Evolutionary conservation across 2,888 invertebrate genomes (phyloP).

Genomic region (Papilio demoleus): DNA sequence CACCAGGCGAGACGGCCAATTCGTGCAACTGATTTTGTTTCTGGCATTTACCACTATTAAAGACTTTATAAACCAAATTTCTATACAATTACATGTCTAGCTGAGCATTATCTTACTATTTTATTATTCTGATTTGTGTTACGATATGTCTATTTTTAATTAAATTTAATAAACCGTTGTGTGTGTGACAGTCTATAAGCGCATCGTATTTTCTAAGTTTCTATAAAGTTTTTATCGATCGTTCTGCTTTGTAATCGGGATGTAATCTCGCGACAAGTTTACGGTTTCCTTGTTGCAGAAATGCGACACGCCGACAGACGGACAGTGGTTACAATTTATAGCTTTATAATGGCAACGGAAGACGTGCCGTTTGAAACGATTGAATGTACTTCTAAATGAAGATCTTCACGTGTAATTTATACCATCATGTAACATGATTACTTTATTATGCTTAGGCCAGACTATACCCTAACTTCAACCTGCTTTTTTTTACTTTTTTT

Average conservation of each 20-base stretch:
- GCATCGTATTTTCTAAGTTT: slow-evolving; percentile 74
- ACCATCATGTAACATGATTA: not conserved
- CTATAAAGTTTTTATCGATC: slow-evolving; percentile 38
- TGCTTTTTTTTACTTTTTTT: too few relatives aligned
- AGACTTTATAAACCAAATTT: too few relatives aligned
- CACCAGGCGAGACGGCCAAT: too few relatives aligned
- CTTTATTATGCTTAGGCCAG: too few relatives aligned
- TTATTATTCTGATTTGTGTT: not conserved
- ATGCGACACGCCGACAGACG: slow-evolving; percentile 19
- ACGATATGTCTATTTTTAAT: not conserved
- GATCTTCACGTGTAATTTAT: slow-evolving; percentile 14
- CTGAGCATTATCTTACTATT: not conserved
- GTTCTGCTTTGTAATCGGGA: slow-evolving; percentile 61
- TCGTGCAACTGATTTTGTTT: too few relatives aligned
- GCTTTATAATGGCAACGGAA: slow-evolving; percentile 66
- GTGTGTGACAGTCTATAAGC: slow-evolving; percentile 50
- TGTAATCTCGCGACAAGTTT: slow-evolving; percentile 59
- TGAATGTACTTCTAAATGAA: slow-evolving; percentile 58
- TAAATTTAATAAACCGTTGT: not conserved
- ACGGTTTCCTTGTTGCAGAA: slow-evolving; percentile 53
- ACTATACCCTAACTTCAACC: too few relatives aligned
- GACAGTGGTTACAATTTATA: slow-evolving; percentile 56
- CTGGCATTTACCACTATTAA: too few relatives aligned
- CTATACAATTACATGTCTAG: not conserved
- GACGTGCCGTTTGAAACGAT: slow-evolving; percentile 62